Percentiles rank a stretch among this genome's conserved stretches.
Evolutionary conservation across 2,888 invertebrate species (phyloP).

Genomic region (Volucella inanis): DNA sequence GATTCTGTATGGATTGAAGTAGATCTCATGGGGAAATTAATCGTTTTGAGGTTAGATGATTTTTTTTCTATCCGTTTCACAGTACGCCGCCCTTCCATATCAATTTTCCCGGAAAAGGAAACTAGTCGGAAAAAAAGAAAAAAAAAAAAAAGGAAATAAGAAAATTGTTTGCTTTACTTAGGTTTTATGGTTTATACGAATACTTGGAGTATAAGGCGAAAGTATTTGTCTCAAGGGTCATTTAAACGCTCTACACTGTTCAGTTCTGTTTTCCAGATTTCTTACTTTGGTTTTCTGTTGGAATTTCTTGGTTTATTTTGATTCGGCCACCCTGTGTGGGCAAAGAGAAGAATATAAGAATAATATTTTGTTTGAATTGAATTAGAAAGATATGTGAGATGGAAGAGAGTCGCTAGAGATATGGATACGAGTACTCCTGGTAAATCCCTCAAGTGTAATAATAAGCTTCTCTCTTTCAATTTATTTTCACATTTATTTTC

Average conservation of each 20-base stretch:
- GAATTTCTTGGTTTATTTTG: neutral
- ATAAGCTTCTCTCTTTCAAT: slow-evolving; percentile 57
- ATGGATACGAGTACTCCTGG: slow-evolving; percentile 17
- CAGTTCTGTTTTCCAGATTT: slow-evolving; percentile 7
- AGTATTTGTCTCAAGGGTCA: slow-evolving; percentile 59
- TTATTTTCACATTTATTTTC: slow-evolving; percentile 34
- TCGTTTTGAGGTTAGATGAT: slow-evolving; percentile 64
- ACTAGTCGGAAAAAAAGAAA: neutral
- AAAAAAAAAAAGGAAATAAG: neutral
- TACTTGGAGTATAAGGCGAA: neutral
- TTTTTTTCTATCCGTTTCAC: slow-evolving; percentile 10
- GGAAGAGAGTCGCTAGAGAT: slow-evolving; percentile 14
- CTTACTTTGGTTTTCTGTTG: neutral
- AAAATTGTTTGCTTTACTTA: slow-evolving; percentile 41
- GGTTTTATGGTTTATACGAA: slow-evolving; percentile 42
- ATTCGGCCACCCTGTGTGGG: neutral
- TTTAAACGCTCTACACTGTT: slow-evolving; percentile 16
- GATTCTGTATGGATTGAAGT: slow-evolving; percentile 7
- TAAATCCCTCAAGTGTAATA: slow-evolving; percentile 55
- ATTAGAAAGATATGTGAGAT: slow-evolving; percentile 51
- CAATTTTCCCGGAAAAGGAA: slow-evolving; percentile 65
- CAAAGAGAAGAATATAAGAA: slow-evolving; percentile 14
- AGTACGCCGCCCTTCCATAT: slow-evolving; percentile 44
- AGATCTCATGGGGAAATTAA: slow-evolving; percentile 72
- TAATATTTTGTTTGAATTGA: slow-evolving; percentile 62